Evolutionary conservation across 2,888 invertebrate species (phyloP).

Genomic region (Dermolepida albohirtum): DNA sequence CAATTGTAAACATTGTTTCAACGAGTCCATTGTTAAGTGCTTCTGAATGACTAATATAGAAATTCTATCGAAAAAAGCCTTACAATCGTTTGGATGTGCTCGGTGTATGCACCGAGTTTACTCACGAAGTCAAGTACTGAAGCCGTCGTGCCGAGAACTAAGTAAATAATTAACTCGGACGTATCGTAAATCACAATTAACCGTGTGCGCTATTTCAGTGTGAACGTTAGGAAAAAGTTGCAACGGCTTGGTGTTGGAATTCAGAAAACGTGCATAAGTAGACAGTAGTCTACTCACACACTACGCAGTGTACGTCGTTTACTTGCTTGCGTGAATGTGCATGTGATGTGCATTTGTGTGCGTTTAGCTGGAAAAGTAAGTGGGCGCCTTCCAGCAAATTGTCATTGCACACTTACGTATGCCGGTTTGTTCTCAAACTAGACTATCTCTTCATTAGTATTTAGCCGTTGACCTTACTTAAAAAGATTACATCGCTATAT

Average conservation of each 20-base stretch:
- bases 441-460: constrained; percentile 20
- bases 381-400: constrained; percentile 36
- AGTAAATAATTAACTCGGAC: constrained; percentile 39
- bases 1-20: constrained; percentile 35
- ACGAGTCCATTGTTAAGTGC: constrained; percentile 29
- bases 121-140: constrained; percentile 11
- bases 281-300: constrained; percentile 31
- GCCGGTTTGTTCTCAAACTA: constrained; percentile 26
- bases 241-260: constrained; percentile 35
- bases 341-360: constrained; percentile 1
- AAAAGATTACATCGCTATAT: constrained; percentile 7
- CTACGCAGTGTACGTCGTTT: constrained; percentile 11
- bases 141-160: constrained; percentile 18
- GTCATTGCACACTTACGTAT: constrained; percentile 23
- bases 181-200: constrained; percentile 38
- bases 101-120: constrained; percentile 4
- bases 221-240: constrained; percentile 36
- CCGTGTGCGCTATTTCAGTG: constrained; percentile 36
- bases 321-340: constrained; percentile 1
- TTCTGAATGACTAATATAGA: constrained; percentile 31
- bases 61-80: constrained; percentile 29
- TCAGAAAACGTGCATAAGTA: constrained; percentile 39
- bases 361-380: constrained; percentile 18
- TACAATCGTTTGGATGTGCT: constrained; percentile 21
- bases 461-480: constrained; percentile 24